Conservation (phyloP, 2,888 invertebrate species). For the Metellina segmentata region DNA sequence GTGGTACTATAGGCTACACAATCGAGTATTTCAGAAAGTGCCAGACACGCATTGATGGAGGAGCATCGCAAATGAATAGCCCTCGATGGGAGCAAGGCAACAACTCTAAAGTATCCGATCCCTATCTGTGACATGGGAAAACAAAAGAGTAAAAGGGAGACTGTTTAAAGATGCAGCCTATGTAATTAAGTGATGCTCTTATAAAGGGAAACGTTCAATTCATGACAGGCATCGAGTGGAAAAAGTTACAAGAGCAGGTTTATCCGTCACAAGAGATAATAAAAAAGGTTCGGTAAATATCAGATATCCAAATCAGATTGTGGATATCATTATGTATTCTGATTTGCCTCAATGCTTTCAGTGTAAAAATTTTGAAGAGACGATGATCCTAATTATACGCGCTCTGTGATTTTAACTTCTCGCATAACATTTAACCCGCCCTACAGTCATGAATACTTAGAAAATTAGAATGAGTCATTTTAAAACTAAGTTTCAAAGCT, state of each 20-base stretch:
- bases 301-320: constrained; percentile 2
- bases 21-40: constrained; percentile 1
- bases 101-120: neutral
- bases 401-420: too few species aligned
- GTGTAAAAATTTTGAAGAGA: too few species aligned
- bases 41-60: neutral
- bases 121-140: neutral
- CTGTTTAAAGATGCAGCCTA: neutral
- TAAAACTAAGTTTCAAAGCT: too few species aligned
- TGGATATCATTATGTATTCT: neutral
- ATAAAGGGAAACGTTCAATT: too few species aligned
- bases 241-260: too few species aligned
- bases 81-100: neutral
- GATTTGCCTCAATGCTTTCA: neutral
- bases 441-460: too few species aligned
- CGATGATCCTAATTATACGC: too few species aligned
- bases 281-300: constrained; percentile 4
- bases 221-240: too few species aligned
- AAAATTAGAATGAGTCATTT: too few species aligned
- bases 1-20: neutral
- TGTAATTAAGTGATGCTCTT: neutral
- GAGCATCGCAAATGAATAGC: neutral
- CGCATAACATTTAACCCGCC: too few species aligned
- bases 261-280: too few species aligned
- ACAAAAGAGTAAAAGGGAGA: neutral